Evolutionary conservation across 2,888 invertebrate genomes (phyloP).

Genomic region (Orthonychiurus folsomi): DNA sequence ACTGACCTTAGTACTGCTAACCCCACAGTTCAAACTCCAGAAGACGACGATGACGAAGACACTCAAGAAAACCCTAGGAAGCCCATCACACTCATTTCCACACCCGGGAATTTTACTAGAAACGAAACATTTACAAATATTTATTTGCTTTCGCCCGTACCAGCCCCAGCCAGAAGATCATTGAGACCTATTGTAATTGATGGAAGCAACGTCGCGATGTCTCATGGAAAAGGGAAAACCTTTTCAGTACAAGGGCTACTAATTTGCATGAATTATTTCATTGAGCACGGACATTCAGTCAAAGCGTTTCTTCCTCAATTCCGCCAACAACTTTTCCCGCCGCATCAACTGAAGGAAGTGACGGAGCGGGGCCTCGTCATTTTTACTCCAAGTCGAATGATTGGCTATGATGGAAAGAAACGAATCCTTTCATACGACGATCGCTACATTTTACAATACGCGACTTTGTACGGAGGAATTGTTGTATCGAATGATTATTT

Average conservation of each 20-base stretch:
- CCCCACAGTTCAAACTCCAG: too few relatives aligned
- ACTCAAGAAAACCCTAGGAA: too few relatives aligned
- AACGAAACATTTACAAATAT: too few relatives aligned
- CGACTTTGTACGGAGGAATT: not conserved
- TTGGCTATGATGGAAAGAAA: not conserved
- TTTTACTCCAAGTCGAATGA: conserved; percentile 2
- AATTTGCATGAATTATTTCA: not conserved
- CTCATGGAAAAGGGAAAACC: not conserved
- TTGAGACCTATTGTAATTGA: not conserved
- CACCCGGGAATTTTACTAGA: too few relatives aligned
- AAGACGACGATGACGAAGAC: too few relatives aligned
- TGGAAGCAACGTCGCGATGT: conserved; percentile 2
- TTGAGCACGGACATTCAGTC: not conserved
- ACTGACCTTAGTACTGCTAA: too few relatives aligned
- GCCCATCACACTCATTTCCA: too few relatives aligned
- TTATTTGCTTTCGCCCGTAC: too few relatives aligned
- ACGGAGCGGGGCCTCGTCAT: not conserved
- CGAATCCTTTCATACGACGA: not conserved
- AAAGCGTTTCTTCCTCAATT: not conserved
- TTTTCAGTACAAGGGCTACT: not conserved
- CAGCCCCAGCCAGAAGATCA: too few relatives aligned
- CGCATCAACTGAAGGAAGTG: not conserved
- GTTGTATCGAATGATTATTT: conserved; percentile 3
- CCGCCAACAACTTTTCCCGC: not conserved
- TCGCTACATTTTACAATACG: conserved; percentile 4